Base-by-base conservation (phyloP, 2,888 invertebrate genomes). In the Chymomyza caudatula region DNA sequence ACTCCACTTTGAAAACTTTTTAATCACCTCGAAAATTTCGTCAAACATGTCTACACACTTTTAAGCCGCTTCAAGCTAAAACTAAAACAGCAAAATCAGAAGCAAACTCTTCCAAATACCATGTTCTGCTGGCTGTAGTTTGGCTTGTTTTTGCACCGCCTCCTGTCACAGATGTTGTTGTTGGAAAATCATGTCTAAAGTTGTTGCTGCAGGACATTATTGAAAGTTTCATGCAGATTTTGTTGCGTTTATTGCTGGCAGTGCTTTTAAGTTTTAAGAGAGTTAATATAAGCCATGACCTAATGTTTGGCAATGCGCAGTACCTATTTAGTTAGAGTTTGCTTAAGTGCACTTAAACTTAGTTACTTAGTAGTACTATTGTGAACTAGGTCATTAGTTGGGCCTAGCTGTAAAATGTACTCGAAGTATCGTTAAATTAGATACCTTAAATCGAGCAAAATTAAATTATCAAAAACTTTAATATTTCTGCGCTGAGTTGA, bases 1-100 rank as follows among this genome's bases (percentile, higher is more conserved):
- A 84, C 78, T 78, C 71, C 59, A 78, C 71, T 75, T 76, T 44
- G 23, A 68, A 86, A 87, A 87, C 79, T 87, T 87, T 87, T 85
- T 87, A 86, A 87, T 87, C 83, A 78, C 74, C 70, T 85, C 68
- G 60, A 83, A 83, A 75, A 79, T 78, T 77, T 77, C 70, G 73
- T 76, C 76, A 78, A 74, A 77, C 72, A 76, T 71, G 74, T 71
- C 71, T 73, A 63, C 62, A 58, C 59, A 69, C 49, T 61, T 60
- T 66, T 70, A 64, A 73, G 59, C 62, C 61, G 61, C 51, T 58
- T 63, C 55, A 42, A 64, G 51, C 57, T 42, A 42, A 47, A 63
- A 68, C 68, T 60, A 54, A 62, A 64, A 62, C 60, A 63, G 47
- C 15, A 53, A 62, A 52, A 15, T 23, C 19, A 44, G 17, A n/a